A percentile compares a stretch with the other conserved stretches of the same genome.
Conservation (phyloP, 1,140 invertebrate species). For the Apocrypta bakeri region DNA sequence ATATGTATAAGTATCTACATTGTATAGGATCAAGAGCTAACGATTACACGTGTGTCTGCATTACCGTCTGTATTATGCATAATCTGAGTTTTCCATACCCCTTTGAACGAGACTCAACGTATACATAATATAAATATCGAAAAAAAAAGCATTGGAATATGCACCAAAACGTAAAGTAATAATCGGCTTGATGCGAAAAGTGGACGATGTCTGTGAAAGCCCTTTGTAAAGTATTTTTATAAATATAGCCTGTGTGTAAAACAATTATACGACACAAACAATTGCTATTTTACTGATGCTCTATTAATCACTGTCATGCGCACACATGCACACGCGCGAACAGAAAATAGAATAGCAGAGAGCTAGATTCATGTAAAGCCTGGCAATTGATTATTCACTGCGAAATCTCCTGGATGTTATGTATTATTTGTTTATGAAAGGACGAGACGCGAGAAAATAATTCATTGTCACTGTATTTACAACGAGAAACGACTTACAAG, state of each 20-base stretch:
- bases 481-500: no score
- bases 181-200: constrained; percentile 1
- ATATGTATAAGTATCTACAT: neutral
- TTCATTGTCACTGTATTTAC: neutral
- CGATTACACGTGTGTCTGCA: neutral
- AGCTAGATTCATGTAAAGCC: neutral
- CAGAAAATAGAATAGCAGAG: neutral
- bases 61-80: constrained; percentile 24
- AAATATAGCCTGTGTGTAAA: constrained; percentile 35
- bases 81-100: constrained; percentile 20
- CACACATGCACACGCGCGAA: no score
- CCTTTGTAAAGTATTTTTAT: constrained; percentile 49
- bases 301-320: no score
- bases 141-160: constrained; percentile 1
- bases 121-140: constrained; percentile 2
- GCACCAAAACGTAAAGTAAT: neutral
- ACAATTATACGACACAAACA: neutral
- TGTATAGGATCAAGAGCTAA: neutral
- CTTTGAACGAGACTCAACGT: constrained; percentile 28
- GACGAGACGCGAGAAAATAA: neutral
- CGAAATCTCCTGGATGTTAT: neutral
- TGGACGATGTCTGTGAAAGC: constrained; percentile 20
- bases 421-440: neutral
- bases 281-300: neutral
- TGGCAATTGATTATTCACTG: neutral